Evolutionary conservation across 2,113 vertebrate genomes (phyloP), one percentile per base, ranked within the genome.

Genomic region (Melanostigma gelatinosum): DNA sequence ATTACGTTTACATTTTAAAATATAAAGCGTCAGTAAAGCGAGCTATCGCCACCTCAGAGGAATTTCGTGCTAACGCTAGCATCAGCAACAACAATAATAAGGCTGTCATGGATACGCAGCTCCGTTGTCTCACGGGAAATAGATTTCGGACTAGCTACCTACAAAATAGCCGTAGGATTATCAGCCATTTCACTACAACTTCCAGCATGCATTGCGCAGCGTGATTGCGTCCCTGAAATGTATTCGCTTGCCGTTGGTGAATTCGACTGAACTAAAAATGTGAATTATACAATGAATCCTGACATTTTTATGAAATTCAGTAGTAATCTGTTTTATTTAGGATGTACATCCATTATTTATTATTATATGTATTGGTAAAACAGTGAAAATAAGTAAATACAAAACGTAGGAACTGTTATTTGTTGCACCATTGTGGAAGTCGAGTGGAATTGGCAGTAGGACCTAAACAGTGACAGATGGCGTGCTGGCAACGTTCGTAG

Each of bases 71-170:
- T 85, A 88, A 69, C 2, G 46, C 44, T 88, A 89, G 85, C 85
- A 75, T 27, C 62, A 81, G 27, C 77, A 84, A 87, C 85, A 93
- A 95, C 92, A 94, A 92, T 87, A 89, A 87, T 75, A 75, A 79
- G 78, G 93, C 86, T 95, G 93, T 93, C 94, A 95, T 95, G 94
- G 95, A 94, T 87, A 95, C 94, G 79, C 70, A 80, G 79, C 52
- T 40, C 76, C 82, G 74, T 8, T 20, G 88, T 2, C 64, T 91
- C 61, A 50, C 54, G 93, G 94, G 93, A 93, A 92, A 86, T 83
- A 7, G 67, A 93, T 87, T 93, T 91, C 40, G 9, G 42, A 8
- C 1, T n/a, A n/a, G n/a, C n/a, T 1, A 2, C 1, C 10, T 32
- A 0, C 12, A 12, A 16, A 69, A 42, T 29, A n/a, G n/a, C 38